Base-by-base conservation (phyloP, 1,140 invertebrate species). In the Lepidotrigona ventralis region DNA sequence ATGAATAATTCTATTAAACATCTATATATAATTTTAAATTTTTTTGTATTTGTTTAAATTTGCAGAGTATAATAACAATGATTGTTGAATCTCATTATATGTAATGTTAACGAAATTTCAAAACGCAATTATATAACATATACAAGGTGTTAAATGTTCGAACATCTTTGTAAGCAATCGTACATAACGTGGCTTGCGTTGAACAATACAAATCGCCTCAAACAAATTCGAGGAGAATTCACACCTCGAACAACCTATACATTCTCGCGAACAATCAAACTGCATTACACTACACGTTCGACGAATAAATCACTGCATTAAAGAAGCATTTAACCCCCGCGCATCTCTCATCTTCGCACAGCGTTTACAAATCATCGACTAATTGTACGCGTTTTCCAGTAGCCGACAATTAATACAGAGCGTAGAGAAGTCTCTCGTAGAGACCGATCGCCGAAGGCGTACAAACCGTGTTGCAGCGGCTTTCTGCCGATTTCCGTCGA, bases 401-500 rank as follows among this genome's bases (percentile, higher is more conserved):
- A 87, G 83, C 86, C 53, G 58, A 53, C 74, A 83, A 88, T 88
- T 87, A 88, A 82, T 77, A 79, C 83, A 54, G 17, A n/a, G 64
- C 76, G 82, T 17, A 26, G 26, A 53, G 79, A n/a, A 75, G 68
- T 79, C 63, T 83, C 76, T 51, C 75, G 56, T 56, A 68, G 17
- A 33, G 29, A 63, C 76, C 51, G 68, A 69, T 87, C 29, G 83
- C 82, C 76, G 84, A 66, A 39, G 68, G 79, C 79, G 70, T 82
- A 66, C 84, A 66, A 70, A 21, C 15, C 63, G 86, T 8, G 39
- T 74, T 73, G 75, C 80, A 68, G 33, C 58, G 72, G 60, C 84
- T 89, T 89, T 88, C 75, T 85, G 71, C 70, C 85, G 86, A 84
- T 88, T 88, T 88, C 77, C 87, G 79, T 81, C 79, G 86, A 86